Evolutionary conservation across 1,140 invertebrate species (phyloP).

Genomic region (Pteromalus puparum): DNA sequence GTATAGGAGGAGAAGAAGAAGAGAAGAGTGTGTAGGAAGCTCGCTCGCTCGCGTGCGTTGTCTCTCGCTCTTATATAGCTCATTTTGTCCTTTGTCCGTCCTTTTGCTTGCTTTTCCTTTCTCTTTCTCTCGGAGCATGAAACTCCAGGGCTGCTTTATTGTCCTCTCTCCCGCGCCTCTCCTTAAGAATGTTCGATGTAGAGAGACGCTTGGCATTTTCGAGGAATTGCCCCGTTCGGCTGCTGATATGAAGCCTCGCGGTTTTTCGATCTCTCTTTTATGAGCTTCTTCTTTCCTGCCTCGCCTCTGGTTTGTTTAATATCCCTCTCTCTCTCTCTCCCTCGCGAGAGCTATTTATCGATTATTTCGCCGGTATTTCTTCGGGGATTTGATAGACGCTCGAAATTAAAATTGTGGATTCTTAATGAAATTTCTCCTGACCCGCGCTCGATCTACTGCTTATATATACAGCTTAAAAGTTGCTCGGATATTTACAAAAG

Average conservation of each 20-base stretch:
- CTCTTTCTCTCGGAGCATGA: slow-evolving; percentile 16
- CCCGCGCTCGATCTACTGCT: background rate
- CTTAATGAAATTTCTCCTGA: background rate
- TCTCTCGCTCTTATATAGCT: background rate
- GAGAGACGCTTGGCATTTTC: slow-evolving; percentile 46
- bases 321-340: background rate
- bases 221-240: slow-evolving; percentile 38
- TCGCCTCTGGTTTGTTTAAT: slow-evolving; percentile 43
- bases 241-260: slow-evolving; percentile 47
- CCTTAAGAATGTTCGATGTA: slow-evolving; percentile 36
- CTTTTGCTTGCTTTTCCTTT: slow-evolving; percentile 23
- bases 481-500: background rate
- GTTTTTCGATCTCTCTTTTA: slow-evolving; percentile 38
- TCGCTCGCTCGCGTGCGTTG: background rate
- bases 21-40: background rate
- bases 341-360: slow-evolving; percentile 42
- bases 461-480: background rate
- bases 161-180: slow-evolving; percentile 10
- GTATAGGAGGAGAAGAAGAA: background rate
- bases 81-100: slow-evolving; percentile 43
- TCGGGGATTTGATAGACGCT: slow-evolving; percentile 40
- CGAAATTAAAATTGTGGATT: slow-evolving; percentile 45
- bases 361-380: slow-evolving; percentile 35
- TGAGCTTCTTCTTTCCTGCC: slow-evolving; percentile 14
- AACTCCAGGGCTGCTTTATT: slow-evolving; percentile 38